phyloP scores from a whole-genome alignment of 2,888 invertebrate species.

The Philonicus albiceps region DNA sequence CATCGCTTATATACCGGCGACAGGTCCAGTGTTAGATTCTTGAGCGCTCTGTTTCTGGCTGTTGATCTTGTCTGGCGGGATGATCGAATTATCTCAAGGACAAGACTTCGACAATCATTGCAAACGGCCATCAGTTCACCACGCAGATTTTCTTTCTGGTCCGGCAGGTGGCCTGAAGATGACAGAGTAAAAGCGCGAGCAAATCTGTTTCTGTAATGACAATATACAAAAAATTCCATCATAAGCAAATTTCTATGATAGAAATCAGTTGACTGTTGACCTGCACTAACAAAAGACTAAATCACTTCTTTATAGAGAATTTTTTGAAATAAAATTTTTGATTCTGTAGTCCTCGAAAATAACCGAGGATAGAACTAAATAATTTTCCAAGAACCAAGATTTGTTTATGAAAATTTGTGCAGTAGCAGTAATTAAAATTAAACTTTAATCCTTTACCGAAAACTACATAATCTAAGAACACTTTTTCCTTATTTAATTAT shows the following conservation, averaged over 20 bases:
- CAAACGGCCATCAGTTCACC: conserved; percentile 90
- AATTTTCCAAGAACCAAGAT: too few species aligned
- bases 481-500: too few species aligned
- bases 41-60: conserved; percentile 80
- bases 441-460: too few species aligned
- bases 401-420: too few species aligned
- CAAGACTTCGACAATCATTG: conserved; percentile 93
- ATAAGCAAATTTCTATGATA: not conserved
- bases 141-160: conserved; percentile 70
- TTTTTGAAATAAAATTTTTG: too few species aligned
- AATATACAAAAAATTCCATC: not conserved
- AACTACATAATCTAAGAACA: too few species aligned
- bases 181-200: conserved; percentile 70
- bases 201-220: conserved; percentile 67
- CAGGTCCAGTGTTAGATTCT: conserved; percentile 82
- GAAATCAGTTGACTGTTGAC: not conserved
- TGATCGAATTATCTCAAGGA: conserved; percentile 91
- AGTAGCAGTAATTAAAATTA: too few species aligned
- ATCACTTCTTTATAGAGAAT: too few species aligned
- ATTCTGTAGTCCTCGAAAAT: too few species aligned
- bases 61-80: conserved; percentile 84
- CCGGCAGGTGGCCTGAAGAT: conserved; percentile 62
- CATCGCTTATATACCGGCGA: conserved; percentile 77
- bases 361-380: too few species aligned
- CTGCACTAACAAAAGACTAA: too few species aligned